These are phyloP conservation scores for Crenichthys baileyi DNA, from an alignment of 2,797 vertebrate genomes.

Conservation along the genomic window DNA sequence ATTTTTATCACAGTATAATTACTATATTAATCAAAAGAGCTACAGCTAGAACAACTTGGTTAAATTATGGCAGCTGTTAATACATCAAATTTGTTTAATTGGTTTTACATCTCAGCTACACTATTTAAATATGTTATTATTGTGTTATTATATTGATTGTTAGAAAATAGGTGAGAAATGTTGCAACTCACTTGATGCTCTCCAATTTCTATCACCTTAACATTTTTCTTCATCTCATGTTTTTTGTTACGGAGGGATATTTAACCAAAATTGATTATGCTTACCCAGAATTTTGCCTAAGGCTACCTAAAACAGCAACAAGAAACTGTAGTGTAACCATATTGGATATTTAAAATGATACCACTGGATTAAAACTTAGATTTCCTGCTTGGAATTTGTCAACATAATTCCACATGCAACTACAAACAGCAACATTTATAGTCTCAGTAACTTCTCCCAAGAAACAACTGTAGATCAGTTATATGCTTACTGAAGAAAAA, in stretches of 20 bases:
- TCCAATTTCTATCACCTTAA: not conserved
- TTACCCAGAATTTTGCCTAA: not conserved
- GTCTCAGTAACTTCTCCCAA: not conserved
- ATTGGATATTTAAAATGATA: not conserved
- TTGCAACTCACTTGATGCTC: not conserved
- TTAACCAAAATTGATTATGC: not conserved
- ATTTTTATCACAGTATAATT: not conserved
- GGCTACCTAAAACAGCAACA: not conserved
- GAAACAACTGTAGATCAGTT: not conserved
- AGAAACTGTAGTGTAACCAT: not conserved
- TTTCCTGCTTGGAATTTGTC: not conserved
- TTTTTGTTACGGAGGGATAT: not conserved
- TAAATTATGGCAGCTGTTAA: not conserved
- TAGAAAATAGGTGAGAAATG: no score
- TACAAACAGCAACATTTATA: not conserved
- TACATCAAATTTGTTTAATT: not conserved
- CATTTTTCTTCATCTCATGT: not conserved
- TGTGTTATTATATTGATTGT: no score
- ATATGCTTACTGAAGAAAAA: no score
- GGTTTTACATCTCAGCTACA: no score
- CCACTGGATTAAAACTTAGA: not conserved
- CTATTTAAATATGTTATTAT: no score
- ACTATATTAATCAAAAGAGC: not conserved
- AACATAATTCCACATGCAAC: not conserved
- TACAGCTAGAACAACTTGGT: not conserved